These are phyloP conservation scores for Mylabris phalerata DNA, from an alignment of 1,140 invertebrate species.

Conservation along the genomic window DNA sequence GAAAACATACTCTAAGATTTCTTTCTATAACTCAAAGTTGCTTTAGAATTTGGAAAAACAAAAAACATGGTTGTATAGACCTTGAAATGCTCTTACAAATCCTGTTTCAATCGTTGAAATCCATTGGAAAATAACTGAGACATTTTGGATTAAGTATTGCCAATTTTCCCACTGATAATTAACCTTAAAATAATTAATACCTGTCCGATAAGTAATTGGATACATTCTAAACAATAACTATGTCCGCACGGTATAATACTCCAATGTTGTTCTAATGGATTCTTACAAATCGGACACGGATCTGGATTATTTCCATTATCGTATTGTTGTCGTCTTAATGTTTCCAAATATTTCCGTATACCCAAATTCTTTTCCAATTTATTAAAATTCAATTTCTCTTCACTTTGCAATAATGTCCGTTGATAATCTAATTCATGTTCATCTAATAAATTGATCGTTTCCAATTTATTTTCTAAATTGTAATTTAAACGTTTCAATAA, in stretches of 20 bases:
- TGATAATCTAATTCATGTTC: slow-evolving; percentile 40
- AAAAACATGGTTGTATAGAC: too few species aligned
- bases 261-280: slow-evolving; percentile 53
- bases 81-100: too few species aligned
- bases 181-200: too few species aligned
- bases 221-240: slow-evolving; percentile 59
- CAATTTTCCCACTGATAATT: too few species aligned
- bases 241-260: slow-evolving; percentile 63
- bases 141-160: too few species aligned
- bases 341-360: slow-evolving; percentile 42
- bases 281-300: slow-evolving; percentile 65
- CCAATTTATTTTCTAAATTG: slow-evolving; percentile 33
- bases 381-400: slow-evolving; percentile 27
- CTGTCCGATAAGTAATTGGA: slow-evolving; percentile 34
- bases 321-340: slow-evolving; percentile 39
- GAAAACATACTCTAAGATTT: too few species aligned
- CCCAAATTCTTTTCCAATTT: slow-evolving; percentile 43
- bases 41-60: too few species aligned
- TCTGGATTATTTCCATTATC: slow-evolving; percentile 42
- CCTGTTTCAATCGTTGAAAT: slow-evolving; percentile 18
- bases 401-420: slow-evolving; percentile 27
- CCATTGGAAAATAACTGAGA: too few species aligned
- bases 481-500: slow-evolving; percentile 31
- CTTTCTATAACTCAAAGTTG: slow-evolving; percentile 17
- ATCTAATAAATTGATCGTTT: slow-evolving; percentile 46